Evolutionary conservation across 2,113 vertebrate genomes (phyloP).

Genomic region (Zonotrichia leucophrys): DNA sequence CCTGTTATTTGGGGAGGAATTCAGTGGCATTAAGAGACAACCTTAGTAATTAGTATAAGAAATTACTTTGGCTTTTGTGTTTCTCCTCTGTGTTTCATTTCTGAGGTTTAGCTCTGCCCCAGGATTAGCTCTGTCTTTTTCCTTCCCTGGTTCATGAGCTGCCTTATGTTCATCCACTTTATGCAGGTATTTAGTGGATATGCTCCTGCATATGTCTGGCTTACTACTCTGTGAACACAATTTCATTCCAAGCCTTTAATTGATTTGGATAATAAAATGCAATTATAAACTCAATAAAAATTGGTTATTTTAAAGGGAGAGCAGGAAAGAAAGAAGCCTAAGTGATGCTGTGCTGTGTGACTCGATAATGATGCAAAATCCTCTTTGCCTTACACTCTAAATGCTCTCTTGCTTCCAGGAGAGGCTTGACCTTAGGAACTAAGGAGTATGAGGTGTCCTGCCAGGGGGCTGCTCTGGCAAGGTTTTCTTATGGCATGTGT

Average conservation of each 20-base stretch:
- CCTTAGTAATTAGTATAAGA: background rate
- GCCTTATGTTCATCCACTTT: background rate
- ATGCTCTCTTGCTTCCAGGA: background rate
- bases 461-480: background rate
- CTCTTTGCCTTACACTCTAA: background rate
- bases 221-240: background rate
- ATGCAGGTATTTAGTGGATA: constrained; percentile 35
- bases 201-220: background rate
- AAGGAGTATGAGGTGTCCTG: background rate
- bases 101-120: background rate
- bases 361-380: constrained; percentile 7
- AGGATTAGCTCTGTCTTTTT: background rate
- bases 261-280: constrained; percentile 52
- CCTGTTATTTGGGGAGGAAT: background rate
- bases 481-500: background rate
- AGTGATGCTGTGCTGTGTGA: background rate
- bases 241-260: constrained; percentile 47
- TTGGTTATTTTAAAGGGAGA: constrained; percentile 27
- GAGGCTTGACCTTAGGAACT: background rate
- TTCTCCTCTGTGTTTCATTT: background rate
- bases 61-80: constrained; percentile 30
- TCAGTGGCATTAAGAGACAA: background rate
- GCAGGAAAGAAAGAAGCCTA: background rate
- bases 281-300: constrained; percentile 48
- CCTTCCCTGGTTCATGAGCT: background rate